Conservation (phyloP, 1,140 invertebrate species). For the Nasonia longicornis region DNA sequence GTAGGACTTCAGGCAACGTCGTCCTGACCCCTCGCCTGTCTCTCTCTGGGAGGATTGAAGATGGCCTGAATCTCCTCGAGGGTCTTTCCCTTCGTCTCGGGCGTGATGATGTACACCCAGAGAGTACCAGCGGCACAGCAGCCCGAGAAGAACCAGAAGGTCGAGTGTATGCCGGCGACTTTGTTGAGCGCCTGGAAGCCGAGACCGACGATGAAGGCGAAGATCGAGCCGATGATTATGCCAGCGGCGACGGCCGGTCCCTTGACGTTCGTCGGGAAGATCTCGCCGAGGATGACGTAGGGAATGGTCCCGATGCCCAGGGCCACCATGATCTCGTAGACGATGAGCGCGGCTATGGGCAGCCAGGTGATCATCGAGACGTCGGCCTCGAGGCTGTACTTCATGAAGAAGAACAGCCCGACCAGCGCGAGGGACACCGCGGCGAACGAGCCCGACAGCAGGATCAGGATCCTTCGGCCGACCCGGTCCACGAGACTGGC, state of each 20-base stretch:
- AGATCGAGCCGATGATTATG: constrained; percentile 65
- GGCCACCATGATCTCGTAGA: constrained; percentile 60
- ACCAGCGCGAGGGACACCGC: constrained; percentile 70
- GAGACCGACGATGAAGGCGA: constrained; percentile 73
- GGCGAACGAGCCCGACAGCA: constrained; percentile 73
- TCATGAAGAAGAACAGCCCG: constrained; percentile 68
- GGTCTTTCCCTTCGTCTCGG: constrained; percentile 81
- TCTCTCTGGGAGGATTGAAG: constrained; percentile 52
- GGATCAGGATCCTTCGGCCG: constrained; percentile 77
- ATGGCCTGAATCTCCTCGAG: constrained; percentile 75
- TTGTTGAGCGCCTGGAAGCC: constrained; percentile 70
- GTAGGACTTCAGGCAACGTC: too few species aligned
- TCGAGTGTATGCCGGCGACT: constrained; percentile 72
- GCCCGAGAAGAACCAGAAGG: constrained; percentile 78
- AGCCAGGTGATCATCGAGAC: constrained; percentile 60
- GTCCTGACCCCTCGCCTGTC: neutral
- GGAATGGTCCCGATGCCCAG: constrained; percentile 73
- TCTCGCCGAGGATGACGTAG: constrained; percentile 73
- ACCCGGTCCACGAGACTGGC: constrained; percentile 78
- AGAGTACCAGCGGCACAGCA: constrained; percentile 71
- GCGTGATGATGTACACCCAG: constrained; percentile 73
- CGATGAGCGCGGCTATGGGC: constrained; percentile 57
- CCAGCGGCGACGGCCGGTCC: constrained; percentile 66
- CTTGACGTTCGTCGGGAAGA: constrained; percentile 71
- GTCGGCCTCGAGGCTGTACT: constrained; percentile 55